phyloP scores from a whole-genome alignment of 2,888 invertebrate species.

The Quadriops clusia region DNA sequence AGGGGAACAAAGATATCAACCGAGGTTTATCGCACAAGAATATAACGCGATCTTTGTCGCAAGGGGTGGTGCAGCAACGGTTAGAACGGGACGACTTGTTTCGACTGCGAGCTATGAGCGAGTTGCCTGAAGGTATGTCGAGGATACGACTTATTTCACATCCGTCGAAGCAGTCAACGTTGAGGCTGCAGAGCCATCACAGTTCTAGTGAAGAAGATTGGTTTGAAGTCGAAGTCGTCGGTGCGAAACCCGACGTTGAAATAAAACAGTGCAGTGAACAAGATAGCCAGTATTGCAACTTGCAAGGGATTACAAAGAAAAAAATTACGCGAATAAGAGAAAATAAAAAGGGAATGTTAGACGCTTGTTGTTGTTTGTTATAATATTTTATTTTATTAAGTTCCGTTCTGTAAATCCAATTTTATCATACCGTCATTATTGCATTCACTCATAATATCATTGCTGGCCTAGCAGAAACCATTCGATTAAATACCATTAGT shows the following conservation, averaged over 20 bases:
- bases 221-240: slow-evolving; percentile 32
- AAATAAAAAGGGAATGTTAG: no score
- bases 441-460: no score
- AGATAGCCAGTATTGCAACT: slow-evolving; percentile 12
- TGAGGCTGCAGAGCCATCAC: slow-evolving; percentile 35
- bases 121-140: slow-evolving; percentile 20
- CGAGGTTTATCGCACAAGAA: slow-evolving; percentile 26
- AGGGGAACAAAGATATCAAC: slow-evolving; percentile 20
- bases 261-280: slow-evolving; percentile 8
- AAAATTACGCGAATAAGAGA: slow-evolving; percentile 15
- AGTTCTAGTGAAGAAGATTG: slow-evolving; percentile 39
- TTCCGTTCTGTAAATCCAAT: no score
- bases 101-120: slow-evolving; percentile 27
- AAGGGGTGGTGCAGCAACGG: slow-evolving; percentile 5
- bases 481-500: no score
- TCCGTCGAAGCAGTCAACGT: slow-evolving; percentile 22
- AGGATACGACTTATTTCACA: slow-evolving; percentile 20
- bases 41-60: slow-evolving; percentile 11
- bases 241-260: slow-evolving; percentile 11
- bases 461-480: no score
- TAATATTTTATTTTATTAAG: no score
- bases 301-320: slow-evolving; percentile 9
- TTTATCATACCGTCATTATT: no score
- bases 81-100: slow-evolving; percentile 14
- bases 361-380: slow-evolving; percentile 22